Base-by-base conservation (phyloP, 35 echinoderm and acorn worm species). In the Eucidaris tribuloides region DNA sequence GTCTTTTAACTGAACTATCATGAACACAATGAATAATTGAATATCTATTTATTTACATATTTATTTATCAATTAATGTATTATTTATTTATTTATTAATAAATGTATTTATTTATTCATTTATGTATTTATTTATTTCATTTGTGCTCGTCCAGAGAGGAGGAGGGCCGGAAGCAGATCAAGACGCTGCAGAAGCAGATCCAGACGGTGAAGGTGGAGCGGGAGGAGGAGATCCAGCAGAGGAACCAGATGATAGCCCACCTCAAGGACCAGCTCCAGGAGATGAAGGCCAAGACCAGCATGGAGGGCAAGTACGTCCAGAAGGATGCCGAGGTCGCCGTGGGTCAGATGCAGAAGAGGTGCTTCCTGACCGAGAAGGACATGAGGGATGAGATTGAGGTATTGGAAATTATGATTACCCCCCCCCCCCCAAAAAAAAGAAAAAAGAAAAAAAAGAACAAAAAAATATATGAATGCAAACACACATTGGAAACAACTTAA, bases 271-370 rank as follows among this genome's bases (percentile, higher is more conserved):
- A 99, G 41, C 83, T 99, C 14, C 96, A 99, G 41, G 96, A 99
- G 79, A 99, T 99, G 96, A 99, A 99, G 71, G 96, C 96, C 59
- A 99, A 99, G 84, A 99, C 96, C 5, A 99, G 89, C 79, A 99
- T 99, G 96, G 96, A 99, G 46, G 96, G 96, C 18, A 93, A 93
- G 46, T 99, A 99, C 57, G 86, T 99, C 20, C 86, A 99, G 83
- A 99, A 93, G 58, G 96, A 90, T 87, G 96, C 96, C 0, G 96
- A 99, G 87, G 96, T 99, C 7, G 87, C 96, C 38, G 91, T 99
- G 55, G 45, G 84, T 34, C 96, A 93, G 80, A 90, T 76, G 25
- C 96, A 99, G 86, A 99, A 99, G 74, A 93, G 81, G 63, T 99
- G 96, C 50, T 72, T 76, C 7, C 91, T 99, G 64, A 63, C 70